Base-by-base conservation (phyloP, 2,797 vertebrate genomes). In the Sebastes hopkinsi region DNA sequence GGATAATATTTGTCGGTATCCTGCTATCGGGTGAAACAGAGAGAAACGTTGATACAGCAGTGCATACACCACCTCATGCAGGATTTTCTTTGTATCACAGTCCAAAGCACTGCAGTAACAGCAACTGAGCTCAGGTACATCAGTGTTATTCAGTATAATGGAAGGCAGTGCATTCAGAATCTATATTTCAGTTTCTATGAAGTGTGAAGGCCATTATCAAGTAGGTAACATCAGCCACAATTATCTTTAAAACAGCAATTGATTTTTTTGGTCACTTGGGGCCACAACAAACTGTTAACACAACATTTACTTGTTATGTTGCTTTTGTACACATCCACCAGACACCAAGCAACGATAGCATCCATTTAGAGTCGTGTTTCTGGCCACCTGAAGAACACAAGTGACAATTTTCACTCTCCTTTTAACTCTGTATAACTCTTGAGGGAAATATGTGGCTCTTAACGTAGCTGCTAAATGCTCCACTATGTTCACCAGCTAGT, bases 1-100 rank as follows among this genome's bases (percentile, higher is more conserved):
- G 75, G 78, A 78, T 86, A 68, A 89, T 69, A 80, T 90, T 88
- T 89, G 76, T 79, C 82, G 23, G 83, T 73, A 80, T 67, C 70
- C 71, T 75, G 78, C 61, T 64, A 74, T 82, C 76, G 29, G 68
- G 76, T 84, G 80, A 87, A 80, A 90, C 52, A 70, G 71, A 82
- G 80, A 75, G 67, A 12, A 64, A 71, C 74, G 79, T 76, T 81
- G 78, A 77, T 79, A 74, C 20, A 59, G 30, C 73, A 50, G 62
- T 23, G 72, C 52, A 38, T 75, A 50, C 50, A n/a, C 7, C 18
- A 64, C 6, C 65, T 62, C 22, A 67, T 46, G 20, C 34, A 78
- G 50, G 59, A 72, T 65, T 59, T 67, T 66, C 18, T 68, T 66
- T 76, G 59, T 58, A 75, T 67, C 50, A 54, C 62, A 62, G 68